Evolutionary conservation across 2,888 invertebrate genomes (phyloP), one percentile per base, ranked within the genome.

Genomic region (Selenia dentaria): DNA sequence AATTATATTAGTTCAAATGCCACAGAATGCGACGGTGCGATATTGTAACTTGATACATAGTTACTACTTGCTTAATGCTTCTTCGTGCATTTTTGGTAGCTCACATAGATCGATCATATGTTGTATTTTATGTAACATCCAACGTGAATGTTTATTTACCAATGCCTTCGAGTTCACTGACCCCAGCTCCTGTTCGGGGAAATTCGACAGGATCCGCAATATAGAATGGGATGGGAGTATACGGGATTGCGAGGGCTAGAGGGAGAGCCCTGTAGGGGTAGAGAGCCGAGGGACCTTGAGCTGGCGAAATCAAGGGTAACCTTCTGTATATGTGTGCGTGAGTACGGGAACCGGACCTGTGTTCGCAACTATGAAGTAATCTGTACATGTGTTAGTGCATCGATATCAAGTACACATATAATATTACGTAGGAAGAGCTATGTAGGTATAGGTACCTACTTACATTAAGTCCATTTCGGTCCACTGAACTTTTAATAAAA

Each of bases 221-320:
- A 69, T 60, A 78, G 83, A 90, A 56, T 36, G 67, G 74, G 89
- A 88, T 62, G 63, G 76, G 60, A 64, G 69, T 79, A 86, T 79
- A 57, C 71, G 62, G 63, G 58, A 65, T 46, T 46, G 64, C 33
- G 29, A 48, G 68, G 70, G 83, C 71, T 75, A 60, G 81, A 89
- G 70, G 61, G 80, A 68, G 73, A 68, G 56, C 50, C 54, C 61
- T 57, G 64, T 54, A 82, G 82, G 89, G 89, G 89, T 88, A 87
- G 89, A 88, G 89, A 34, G 47, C 28, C 31, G 20, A 37, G 47
- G 47, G 47, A 90, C 90, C 90, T 90, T 90, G 90, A 90, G 89
- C 85, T 82, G 80, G 88, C 87, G 84, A 89, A 89, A 90, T 90
- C 90, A 90, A 90, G 90, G 90, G 89, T 90, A 90, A 90, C 67